Conservation (phyloP, 2,888 invertebrate genomes). For the Hypomecis punctinalis region DNA sequence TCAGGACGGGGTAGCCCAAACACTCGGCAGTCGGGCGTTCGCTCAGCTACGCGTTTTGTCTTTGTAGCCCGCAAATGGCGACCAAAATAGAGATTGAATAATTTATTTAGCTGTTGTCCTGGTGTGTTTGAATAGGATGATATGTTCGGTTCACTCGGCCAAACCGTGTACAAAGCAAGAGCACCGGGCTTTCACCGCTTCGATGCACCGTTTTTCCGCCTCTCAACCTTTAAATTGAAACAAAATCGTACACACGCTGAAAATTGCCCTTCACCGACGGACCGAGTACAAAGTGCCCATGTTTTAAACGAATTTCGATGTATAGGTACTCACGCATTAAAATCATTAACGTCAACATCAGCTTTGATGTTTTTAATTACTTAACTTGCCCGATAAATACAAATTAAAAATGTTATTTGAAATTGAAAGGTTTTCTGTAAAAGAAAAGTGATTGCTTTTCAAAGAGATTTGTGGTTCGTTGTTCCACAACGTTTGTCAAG, state of each 20-base stretch:
- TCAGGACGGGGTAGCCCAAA: slow-evolving; percentile 17
- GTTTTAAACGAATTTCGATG: slow-evolving; percentile 2
- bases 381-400: background rate
- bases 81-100: slow-evolving; percentile 51
- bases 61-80: slow-evolving; percentile 42
- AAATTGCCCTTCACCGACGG: slow-evolving; percentile 50
- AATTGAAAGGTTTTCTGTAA: slow-evolving; percentile 1
- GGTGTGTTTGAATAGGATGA: slow-evolving; percentile 49
- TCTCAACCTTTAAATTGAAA: slow-evolving; percentile 75
- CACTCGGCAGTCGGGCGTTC: slow-evolving; percentile 13
- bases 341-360: slow-evolving; percentile 5
- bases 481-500: slow-evolving; percentile 44
- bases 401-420: background rate
- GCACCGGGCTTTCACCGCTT: slow-evolving; percentile 67
- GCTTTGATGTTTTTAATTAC: slow-evolving; percentile 14
- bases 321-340: background rate
- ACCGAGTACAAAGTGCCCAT: slow-evolving; percentile 4
- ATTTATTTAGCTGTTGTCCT: slow-evolving; percentile 55
- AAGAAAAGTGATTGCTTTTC: slow-evolving; percentile 5
- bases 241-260: slow-evolving; percentile 63
- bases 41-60: slow-evolving; percentile 25
- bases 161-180: slow-evolving; percentile 72
- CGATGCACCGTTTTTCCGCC: slow-evolving; percentile 70
- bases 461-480: slow-evolving; percentile 19
- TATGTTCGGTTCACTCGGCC: slow-evolving; percentile 63